phyloP scores from a whole-genome alignment of 2,797 vertebrate genomes.

The Netta rufina region DNA sequence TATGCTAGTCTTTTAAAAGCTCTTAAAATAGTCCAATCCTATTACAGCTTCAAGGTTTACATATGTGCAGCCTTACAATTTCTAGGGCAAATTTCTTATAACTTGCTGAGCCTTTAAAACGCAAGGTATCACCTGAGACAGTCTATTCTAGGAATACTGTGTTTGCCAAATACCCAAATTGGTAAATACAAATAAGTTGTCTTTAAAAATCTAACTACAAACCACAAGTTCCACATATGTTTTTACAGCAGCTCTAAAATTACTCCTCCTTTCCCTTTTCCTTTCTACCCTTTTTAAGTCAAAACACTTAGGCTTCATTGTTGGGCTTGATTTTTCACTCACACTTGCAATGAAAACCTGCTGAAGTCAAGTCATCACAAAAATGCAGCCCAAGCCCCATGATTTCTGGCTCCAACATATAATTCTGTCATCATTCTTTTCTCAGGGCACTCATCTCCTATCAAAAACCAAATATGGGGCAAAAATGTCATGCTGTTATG shows the following conservation, averaged over 20 bases:
- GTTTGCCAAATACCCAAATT: background rate
- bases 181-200: background rate
- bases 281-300: background rate
- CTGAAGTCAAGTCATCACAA: background rate
- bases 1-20: conserved; percentile 21
- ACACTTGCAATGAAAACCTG: background rate
- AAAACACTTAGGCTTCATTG: background rate
- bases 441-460: background rate
- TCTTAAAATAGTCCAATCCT: conserved; percentile 21
- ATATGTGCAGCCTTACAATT: background rate
- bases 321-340: background rate
- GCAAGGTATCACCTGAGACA: background rate
- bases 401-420: background rate
- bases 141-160: background rate
- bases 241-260: background rate
- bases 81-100: background rate
- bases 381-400: background rate
- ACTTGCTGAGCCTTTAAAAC: background rate
- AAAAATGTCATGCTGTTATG: background rate
- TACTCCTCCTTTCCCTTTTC: background rate
- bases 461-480: background rate
- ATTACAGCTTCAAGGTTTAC: conserved; percentile 29
- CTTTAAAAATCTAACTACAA: background rate
- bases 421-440: background rate
- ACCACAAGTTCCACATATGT: background rate